Base-by-base conservation (phyloP, 2,797 vertebrate genomes). In the Sebastes miniatus region DNA sequence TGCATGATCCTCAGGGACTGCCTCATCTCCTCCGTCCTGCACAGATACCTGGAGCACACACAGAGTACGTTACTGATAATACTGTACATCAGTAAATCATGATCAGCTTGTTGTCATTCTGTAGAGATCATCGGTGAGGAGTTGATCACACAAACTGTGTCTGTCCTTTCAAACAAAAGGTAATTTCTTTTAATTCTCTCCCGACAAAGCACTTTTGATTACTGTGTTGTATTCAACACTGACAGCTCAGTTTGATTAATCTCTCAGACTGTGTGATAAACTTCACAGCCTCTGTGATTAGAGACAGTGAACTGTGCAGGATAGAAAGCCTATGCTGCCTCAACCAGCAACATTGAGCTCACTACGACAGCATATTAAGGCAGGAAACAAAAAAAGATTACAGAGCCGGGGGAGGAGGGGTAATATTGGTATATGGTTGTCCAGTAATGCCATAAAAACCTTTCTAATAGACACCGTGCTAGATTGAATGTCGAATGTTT, bases 21-120 rank as follows among this genome's bases (percentile, higher is more conserved):
- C 3, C 98, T 96, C 98, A 99, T 99, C 93, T 99, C 98, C 83
- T 99, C 98, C 77, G 99, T 92, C 0, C 97, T 94, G 85, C 98
- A 99, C 80, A 99, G 93, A 89, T 99, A 98, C 91, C 98, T 99
- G 89, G 12, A 66, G 22, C 8, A 22, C 39, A 72, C 6, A 59
- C 29, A 16, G 9, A 20, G 27, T 70, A 1, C 80, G 47, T 20
- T 29, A 52, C 20, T 2, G 29, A 7, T 25, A 14, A 67, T 16
- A 68, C 18, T 6, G n/a, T 10, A 0, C 3, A 6, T 32, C 31
- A 2, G 24, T 5, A 25, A 65, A 63, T 39, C 31, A 4, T 12
- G 6, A 54, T 25, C 22, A 22, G 12, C 16, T n/a, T 68, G 43
- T 20, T 7, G 10, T 16, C 6, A 5, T 43, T 43, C 25, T 20